These are phyloP conservation scores for Porites divaricata DNA, from an alignment of 92 coral and sea anemone species.

Conservation along the genomic window DNA sequence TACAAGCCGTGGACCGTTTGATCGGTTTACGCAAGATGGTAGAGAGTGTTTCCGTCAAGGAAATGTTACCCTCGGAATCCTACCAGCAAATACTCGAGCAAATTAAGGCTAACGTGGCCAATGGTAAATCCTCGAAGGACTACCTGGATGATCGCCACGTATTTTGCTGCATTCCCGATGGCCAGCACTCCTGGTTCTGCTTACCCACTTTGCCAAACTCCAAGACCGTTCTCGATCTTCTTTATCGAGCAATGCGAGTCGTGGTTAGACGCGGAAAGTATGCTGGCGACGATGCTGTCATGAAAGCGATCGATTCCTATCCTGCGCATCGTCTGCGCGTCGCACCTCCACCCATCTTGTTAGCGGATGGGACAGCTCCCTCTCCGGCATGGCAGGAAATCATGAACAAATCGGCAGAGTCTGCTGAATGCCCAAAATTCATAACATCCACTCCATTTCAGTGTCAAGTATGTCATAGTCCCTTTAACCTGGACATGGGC, in stretches of 20 bases:
- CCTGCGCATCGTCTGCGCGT: slow-evolving; percentile 10
- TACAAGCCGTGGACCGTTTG: not conserved
- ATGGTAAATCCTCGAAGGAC: not conserved
- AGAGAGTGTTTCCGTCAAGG: not conserved
- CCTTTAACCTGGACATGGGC: not conserved
- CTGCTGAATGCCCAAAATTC: not conserved
- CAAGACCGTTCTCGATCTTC: not conserved
- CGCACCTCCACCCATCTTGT: slow-evolving; percentile 16
- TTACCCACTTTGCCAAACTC: not conserved
- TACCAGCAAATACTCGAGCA: not conserved
- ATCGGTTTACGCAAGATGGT: not conserved
- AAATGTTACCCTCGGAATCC: not conserved
- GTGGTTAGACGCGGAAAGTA: not conserved
- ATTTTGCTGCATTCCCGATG: slow-evolving; percentile 1
- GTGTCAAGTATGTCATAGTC: not conserved
- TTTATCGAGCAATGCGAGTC: slow-evolving; percentile 7
- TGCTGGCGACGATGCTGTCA: not conserved
- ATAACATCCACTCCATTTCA: not conserved
- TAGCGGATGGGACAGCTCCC: not conserved
- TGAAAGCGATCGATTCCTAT: not conserved
- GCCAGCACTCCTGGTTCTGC: not conserved
- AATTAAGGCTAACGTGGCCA: not conserved
- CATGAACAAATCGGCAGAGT: not conserved
- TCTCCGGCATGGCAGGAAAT: not conserved
- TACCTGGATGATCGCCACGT: not conserved